Base-by-base conservation (phyloP, 2,888 invertebrate genomes). In the Matsumyia berberina region DNA sequence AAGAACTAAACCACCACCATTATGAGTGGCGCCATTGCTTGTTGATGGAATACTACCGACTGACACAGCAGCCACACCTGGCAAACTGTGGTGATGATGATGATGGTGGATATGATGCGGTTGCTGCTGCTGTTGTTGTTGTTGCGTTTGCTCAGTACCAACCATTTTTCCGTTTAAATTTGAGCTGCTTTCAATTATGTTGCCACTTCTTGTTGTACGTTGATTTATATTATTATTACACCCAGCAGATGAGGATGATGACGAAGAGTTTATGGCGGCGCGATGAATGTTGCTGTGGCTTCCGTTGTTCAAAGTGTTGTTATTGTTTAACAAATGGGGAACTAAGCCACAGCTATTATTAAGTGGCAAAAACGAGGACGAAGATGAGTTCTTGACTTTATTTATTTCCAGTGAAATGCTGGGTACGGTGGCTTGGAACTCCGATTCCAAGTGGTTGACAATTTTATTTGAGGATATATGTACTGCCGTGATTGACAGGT, bases 221-320 rank as follows among this genome's bases (percentile, higher is more conserved):
- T n/a, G 83, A 58, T 64, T 77, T 8, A 53, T 60, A 24, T 73
- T 86, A 57, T 80, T 85, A 66, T 83, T 87, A 35, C 69, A 82
- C 19, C 55, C 46, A 17, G n/a, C 55, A 19, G 60, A 70, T 17
- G 55, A 39, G n/a, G 24, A 24, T 24, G 55, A 39, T 12, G 24
- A 24, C 4, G 77, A 51, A 3, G 53, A n/a, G 9, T 49, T 76
- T 70, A 60, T 8, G 49, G 49, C 15, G 49, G 49, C 15, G 15
- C 69, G 62, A 64, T 49, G 67, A 29, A 46, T 64, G 35, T 29
- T 77, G 17, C 19, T 44, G 33, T 39, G 53, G 39, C 44, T 76
- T 15, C 35, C 69, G 51, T 70, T 86, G 53, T 78, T 86, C 35
- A 73, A 55, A 64, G 39, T 76, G 49, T 77, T 82, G 33, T 86